Evolutionary conservation across 2,888 invertebrate species (phyloP), one percentile per base, ranked within the genome.

Genomic region (Cheilosia grossa): DNA sequence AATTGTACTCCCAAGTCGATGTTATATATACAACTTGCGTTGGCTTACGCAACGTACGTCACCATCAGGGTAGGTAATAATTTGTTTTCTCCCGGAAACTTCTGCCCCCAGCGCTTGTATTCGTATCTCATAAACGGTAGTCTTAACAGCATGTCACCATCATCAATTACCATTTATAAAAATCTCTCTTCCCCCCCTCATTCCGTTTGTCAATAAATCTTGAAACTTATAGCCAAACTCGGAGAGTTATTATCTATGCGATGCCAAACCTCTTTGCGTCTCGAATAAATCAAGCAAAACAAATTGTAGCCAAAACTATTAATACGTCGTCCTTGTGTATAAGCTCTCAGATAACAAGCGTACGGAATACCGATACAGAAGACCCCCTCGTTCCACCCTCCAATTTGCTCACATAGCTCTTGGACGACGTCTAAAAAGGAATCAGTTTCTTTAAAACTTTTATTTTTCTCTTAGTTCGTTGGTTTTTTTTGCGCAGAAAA

Each of bases 241-340:
- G 15, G 24, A 58, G 66, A 81, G 66, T 75, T 85, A 80, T 81
- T 80, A 80, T 81, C 81, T 72, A 72, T 80, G 80, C 81, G 81
- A 75, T 81, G 85, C 81, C 77, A 81, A 81, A 81, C 75, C 75
- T 80, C 85, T 85, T 80, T 75, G 75, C 70, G 81, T 72, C 75
- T 81, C 80, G 56, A 72, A 81, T 85, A 85, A 77, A 81, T 81
- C 85, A 81, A 75, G 66, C 70, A 74, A 81, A 85, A 81, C 85
- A 85, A 85, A 81, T 85, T 85, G 75, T 81, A 75, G 80, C 56
- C 81, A 70, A 27, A 81, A 85, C 80, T 85, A 85, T 85, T 83
- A 83, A 80, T 74, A 54, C 53, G 27, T 13, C 37, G 37, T 37
- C 37, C 37, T 13, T 37, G 10, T 37, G 37, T 37, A 4, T 37